Base-by-base conservation (phyloP, 2,113 vertebrate species). In the Festucalex cinctus region DNA sequence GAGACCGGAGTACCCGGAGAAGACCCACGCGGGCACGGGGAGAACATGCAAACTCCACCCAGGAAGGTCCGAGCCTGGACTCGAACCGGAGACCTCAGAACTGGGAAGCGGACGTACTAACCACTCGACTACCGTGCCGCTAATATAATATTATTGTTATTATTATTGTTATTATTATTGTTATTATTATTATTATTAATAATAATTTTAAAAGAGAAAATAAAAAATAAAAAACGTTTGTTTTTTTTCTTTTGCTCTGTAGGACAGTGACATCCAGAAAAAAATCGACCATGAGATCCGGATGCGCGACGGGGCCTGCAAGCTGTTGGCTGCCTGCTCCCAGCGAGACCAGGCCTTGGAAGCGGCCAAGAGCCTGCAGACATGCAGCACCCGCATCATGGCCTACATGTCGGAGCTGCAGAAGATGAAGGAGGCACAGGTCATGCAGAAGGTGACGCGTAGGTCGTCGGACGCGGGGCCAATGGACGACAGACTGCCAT, bases 221-320 rank as follows among this genome's bases (percentile, higher is more conserved):
- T 1, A 37, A 37, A 37, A 49, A 49, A 49, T n/a, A 37, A 59
- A 78, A 35, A 3, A 32, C 28, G n/a, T n/a, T 35, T 59, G 3
- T 59, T 22, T 28, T 24, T 1, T 54, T 20, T 46, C 43, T 53
- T 36, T 9, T 5, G 37, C 10, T 41, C 9, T 75, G 49, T 86
- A 98, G 96, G 96, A 97, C 90, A 95, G 94, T 0, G 94, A 95
- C 83, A 90, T 97, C 81, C 95, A 97, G 89, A 94, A 94, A 84
- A 95, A 95, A 79, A 93, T 98, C 2, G 96, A 98, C 85, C 93
- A 95, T 66, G 96, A 98, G 91, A 94, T 98, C 86, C 92, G 96
- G 28, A 95, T 97, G 93, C 93, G 95, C 0, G 96, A 97, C 13
- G 96, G 95, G 0, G 93, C 95, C 22, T 94, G 94, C 78, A 96